Base-by-base conservation (phyloP, 2,888 invertebrate genomes). In the Carabus problematicus region DNA sequence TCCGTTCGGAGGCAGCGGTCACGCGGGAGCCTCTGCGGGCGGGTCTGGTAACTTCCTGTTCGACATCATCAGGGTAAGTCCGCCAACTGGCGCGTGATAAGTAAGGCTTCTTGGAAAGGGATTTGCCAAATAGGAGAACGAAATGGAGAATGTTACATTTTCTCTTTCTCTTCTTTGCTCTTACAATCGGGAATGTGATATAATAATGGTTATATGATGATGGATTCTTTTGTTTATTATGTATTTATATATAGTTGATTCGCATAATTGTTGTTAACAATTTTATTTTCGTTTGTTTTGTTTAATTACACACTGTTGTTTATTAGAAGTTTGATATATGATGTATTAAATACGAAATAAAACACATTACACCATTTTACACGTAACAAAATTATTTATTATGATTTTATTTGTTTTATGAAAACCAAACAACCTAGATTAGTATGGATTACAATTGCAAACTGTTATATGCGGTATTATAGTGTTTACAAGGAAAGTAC, bases 1-100 rank as follows among this genome's bases (percentile, higher is more conserved):
- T 77, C 89, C 86, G 78, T 90, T 90, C 79, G 89, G 89, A 16
- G 87, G 85, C 71, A 78, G 75, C 55, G 76, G 76, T 68, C 81
- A 79, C 69, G 80, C 80, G n/a, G 79, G 78, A 43, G 81, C 81
- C 47, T 79, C 82, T 72, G 81, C 82, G 9, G 91, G 90, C 73
- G 93, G 92, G 66, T 93, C 93, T 61, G 94, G 94, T 72, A 94
- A 94, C 85, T 93, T 94, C 86, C 85, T 94, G 75, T 93, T 94
- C 82, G 94, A 94, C 82, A 90, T 93, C 80, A 91, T 94, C 81
- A 87, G 94, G 87, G 94, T 94, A 85, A 91, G 92, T 62, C n/a
- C 16, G 14, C 41, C 18, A 8, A 12, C 39, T 41, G 58, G 16
- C 18, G 42, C 12, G 19, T 59, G 14, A 12, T n/a, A 12, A 29